Evolutionary conservation across 2,113 vertebrate genomes (phyloP).

Genomic region (Sturnira hondurensis): DNA sequence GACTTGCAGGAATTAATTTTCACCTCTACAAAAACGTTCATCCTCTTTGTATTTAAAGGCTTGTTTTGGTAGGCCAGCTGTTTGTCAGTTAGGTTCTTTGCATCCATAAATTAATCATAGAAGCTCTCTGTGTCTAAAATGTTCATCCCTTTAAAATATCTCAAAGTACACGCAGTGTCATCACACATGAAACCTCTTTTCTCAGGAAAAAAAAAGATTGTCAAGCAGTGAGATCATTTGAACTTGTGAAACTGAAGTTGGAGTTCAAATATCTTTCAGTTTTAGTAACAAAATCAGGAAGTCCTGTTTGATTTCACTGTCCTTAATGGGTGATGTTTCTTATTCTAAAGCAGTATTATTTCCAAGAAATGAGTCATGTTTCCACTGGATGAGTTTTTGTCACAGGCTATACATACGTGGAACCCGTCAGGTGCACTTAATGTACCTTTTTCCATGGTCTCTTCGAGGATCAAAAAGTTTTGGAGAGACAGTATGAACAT

Average conservation of each 20-base stretch:
- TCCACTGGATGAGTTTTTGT: background rate
- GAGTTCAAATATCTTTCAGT: background rate
- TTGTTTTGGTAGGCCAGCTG: background rate
- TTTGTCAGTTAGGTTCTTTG: background rate
- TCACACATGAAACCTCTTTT: background rate
- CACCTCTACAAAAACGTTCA: background rate
- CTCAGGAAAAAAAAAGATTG: background rate
- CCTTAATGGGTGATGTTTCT: background rate
- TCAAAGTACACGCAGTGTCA: background rate
- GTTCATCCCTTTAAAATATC: background rate
- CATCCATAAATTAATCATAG: background rate
- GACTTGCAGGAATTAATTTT: background rate
- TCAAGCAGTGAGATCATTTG: background rate
- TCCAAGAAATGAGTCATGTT: slow-evolving; percentile 15
- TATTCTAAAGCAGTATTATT: slow-evolving; percentile 12
- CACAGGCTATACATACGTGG: background rate
- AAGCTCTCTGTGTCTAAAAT: background rate
- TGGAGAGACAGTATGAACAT: background rate
- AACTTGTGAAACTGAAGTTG: slow-evolving; percentile 9
- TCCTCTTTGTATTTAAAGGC: background rate
- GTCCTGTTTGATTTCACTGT: slow-evolving; percentile 11
- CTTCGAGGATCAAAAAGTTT: background rate
- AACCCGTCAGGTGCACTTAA: background rate
- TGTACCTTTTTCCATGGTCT: background rate
- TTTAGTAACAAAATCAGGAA: background rate